Percentiles rank a stretch among this genome's conserved stretches.
These are phyloP conservation scores for Magallana gigas DNA, from an alignment of 1,140 invertebrate genomes.

Conservation along the genomic window DNA sequence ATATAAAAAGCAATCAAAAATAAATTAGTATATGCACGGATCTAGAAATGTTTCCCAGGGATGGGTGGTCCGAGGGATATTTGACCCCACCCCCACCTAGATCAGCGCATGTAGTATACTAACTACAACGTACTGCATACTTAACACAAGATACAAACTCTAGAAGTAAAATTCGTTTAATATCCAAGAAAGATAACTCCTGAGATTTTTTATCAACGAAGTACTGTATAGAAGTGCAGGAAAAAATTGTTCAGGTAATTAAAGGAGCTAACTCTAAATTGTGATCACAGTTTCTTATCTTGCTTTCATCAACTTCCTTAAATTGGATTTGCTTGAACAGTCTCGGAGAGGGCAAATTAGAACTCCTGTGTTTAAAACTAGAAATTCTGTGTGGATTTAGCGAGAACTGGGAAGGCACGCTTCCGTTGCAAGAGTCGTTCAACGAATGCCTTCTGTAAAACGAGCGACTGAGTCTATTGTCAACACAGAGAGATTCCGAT, in stretches of 20 bases:
- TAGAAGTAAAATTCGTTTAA: not conserved
- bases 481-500: not conserved
- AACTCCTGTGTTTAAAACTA: conserved; percentile 2
- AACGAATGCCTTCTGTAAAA: conserved; percentile 7
- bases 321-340: conserved; percentile 37
- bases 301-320: not conserved
- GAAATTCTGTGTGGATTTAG: conserved; percentile 6
- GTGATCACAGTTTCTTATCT: not conserved
- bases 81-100: too few relatives aligned
- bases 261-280: conserved; percentile 26
- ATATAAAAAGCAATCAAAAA: conserved; percentile 4
- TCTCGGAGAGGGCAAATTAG: conserved; percentile 32
- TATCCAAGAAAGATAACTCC: not conserved
- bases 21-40: not conserved
- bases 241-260: conserved; percentile 22
- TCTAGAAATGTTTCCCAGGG: too few relatives aligned
- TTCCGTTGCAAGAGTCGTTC: conserved; percentile 21
- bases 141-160: not conserved
- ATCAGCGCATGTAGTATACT: not conserved
- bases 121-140: conserved; percentile 27
- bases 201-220: not conserved
- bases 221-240: too few relatives aligned
- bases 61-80: too few relatives aligned
- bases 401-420: conserved; percentile 43
- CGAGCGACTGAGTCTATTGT: not conserved